phyloP scores from a whole-genome alignment of 2,888 invertebrate genomes.

The Patella ulyssiponensis region DNA sequence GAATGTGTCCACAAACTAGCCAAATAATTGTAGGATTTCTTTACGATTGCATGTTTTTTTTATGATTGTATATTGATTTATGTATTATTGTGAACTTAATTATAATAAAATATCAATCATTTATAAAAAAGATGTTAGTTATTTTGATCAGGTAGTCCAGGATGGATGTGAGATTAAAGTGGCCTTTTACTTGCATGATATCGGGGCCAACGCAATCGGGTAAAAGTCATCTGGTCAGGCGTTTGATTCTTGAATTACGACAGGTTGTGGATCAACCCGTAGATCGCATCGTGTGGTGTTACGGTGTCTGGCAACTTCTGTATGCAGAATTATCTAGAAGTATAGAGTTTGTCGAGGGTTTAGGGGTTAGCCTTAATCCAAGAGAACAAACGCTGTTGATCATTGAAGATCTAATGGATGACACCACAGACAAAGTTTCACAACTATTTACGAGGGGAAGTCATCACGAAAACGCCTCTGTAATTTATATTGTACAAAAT shows the following conservation, averaged over 20 bases:
- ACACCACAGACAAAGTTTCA: constrained; percentile 11
- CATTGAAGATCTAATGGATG: constrained; percentile 20
- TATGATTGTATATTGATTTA: no score
- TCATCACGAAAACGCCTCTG: constrained; percentile 16
- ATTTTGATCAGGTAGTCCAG: no score
- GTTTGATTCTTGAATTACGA: neutral
- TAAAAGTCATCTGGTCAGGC: neutral
- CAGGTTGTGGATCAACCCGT: neutral
- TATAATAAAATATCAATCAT: no score
- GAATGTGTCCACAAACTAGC: no score
- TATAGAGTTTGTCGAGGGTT: constrained; percentile 13
- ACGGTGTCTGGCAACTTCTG: constrained; percentile 13
- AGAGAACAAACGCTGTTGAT: constrained; percentile 6
- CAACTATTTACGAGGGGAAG: constrained; percentile 24
- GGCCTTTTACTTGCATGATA: neutral
- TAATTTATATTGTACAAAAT: constrained; percentile 19
- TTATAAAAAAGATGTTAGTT: no score
- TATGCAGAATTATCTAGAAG: neutral
- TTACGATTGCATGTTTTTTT: no score
- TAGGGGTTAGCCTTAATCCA: neutral
- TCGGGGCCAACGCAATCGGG: constrained; percentile 1
- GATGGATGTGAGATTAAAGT: neutral
- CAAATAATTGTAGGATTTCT: no score
- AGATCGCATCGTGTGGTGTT: constrained; percentile 19
- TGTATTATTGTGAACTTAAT: no score